Conservation (phyloP, 2,113 vertebrate genomes). For the Spea multiplicata region DNA sequence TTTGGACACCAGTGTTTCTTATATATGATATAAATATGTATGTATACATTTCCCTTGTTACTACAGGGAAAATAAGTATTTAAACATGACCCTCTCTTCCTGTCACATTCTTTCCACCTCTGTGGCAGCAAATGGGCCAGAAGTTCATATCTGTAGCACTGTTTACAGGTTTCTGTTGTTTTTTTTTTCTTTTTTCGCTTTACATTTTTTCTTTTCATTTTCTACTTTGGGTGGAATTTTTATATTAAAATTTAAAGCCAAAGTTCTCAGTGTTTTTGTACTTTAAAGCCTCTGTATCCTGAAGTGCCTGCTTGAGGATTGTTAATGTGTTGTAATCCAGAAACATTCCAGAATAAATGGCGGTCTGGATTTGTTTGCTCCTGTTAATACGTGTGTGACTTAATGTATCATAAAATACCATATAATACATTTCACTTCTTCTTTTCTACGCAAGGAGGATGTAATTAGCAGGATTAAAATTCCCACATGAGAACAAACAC, state of each 20-base stretch:
- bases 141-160: conserved; percentile 19
- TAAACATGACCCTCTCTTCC: neutral
- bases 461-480: too few species aligned
- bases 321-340: conserved; percentile 12
- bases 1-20: conserved; percentile 41
- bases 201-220: neutral
- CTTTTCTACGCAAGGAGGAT: too few species aligned
- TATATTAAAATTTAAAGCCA: conserved; percentile 39
- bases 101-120: conserved; percentile 4
- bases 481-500: too few species aligned
- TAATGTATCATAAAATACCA: neutral
- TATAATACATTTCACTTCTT: too few species aligned
- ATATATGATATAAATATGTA: conserved; percentile 17
- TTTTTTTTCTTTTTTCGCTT: conserved; percentile 6
- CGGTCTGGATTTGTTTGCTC: conserved; percentile 1
- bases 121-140: conserved; percentile 10
- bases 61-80: conserved; percentile 1
- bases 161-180: conserved; percentile 21
- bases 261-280: conserved; percentile 35
- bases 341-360: conserved; percentile 8
- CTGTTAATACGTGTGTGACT: neutral
- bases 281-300: conserved; percentile 26
- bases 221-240: conserved; percentile 13
- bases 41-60: conserved; percentile 5
- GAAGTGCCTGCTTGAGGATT: conserved; percentile 34